phyloP scores from a whole-genome alignment of 2,888 invertebrate species.

The Tenthredo amoena region DNA sequence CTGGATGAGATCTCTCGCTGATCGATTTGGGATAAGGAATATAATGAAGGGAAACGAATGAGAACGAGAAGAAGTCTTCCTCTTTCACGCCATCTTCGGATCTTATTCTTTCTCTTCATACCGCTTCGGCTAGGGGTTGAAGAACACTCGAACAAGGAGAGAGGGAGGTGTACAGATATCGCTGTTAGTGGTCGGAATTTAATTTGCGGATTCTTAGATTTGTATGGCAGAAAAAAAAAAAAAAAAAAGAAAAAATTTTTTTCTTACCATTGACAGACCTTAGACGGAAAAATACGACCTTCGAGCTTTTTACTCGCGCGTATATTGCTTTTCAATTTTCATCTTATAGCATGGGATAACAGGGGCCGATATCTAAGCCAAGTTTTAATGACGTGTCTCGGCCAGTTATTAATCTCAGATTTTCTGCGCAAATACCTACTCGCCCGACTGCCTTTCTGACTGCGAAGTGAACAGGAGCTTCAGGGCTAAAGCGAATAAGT shows the following conservation, averaged over 20 bases:
- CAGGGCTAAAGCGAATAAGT: neutral
- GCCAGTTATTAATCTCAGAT: slow-evolving; percentile 46
- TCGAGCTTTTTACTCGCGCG: neutral
- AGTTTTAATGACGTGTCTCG: slow-evolving; percentile 53
- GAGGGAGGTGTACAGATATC: neutral
- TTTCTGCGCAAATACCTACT: neutral
- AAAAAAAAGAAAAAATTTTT: neutral
- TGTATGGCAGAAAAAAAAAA: neutral
- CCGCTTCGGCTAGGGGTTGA: neutral
- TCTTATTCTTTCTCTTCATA: neutral
- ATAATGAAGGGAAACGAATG: neutral
- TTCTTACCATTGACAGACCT: neutral
- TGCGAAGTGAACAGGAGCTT: neutral
- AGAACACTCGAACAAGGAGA: neutral
- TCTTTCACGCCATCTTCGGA: neutral
- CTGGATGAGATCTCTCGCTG: neutral
- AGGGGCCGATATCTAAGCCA: slow-evolving; percentile 20
- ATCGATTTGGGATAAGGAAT: neutral
- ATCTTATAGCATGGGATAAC: neutral
- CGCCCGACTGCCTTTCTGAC: neutral
- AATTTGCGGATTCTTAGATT: slow-evolving; percentile 48
- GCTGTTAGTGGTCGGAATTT: slow-evolving; percentile 39
- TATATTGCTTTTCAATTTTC: slow-evolving; percentile 28
- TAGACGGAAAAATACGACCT: neutral
- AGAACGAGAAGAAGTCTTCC: neutral